These are phyloP conservation scores for Anhinga rufa DNA, from an alignment of 2,113 vertebrate species.

Conservation along the genomic window DNA sequence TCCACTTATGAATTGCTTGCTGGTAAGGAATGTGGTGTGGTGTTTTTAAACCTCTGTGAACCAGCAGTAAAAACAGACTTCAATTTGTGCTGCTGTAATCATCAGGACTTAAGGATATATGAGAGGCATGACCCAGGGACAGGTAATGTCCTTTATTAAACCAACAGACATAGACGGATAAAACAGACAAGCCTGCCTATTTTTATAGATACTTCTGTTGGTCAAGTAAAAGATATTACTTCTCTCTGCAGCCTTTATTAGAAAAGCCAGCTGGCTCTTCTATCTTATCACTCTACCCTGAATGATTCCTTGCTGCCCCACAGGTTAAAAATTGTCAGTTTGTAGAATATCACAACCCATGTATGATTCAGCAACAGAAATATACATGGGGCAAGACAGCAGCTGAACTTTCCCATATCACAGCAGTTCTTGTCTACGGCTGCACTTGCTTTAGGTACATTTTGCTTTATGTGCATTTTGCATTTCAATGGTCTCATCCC, in stretches of 20 bases:
- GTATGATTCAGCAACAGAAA: background rate
- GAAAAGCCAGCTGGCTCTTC: background rate
- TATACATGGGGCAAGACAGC: background rate
- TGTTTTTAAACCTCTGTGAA: background rate
- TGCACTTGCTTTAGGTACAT: background rate
- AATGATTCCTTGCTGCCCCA: background rate
- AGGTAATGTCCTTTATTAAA: background rate
- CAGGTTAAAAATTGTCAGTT: background rate
- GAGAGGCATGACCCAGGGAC: background rate
- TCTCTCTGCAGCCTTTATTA: background rate
- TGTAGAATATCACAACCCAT: background rate
- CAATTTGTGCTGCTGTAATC: background rate
- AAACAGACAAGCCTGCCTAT: background rate
- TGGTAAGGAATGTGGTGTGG: background rate
- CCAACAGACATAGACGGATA: background rate
- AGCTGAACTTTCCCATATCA: background rate
- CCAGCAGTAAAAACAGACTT: background rate
- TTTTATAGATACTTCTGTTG: background rate
- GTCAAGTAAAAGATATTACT: background rate
- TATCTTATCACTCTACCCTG: background rate
- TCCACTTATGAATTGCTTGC: background rate
- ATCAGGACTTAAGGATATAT: background rate
- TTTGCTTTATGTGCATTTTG: background rate
- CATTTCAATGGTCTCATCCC: rapidly evolving
- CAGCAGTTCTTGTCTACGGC: background rate